Evolutionary conservation across 2,888 invertebrate genomes (phyloP), one percentile per base, ranked within the genome.

Genomic region (Catocala nupta): DNA sequence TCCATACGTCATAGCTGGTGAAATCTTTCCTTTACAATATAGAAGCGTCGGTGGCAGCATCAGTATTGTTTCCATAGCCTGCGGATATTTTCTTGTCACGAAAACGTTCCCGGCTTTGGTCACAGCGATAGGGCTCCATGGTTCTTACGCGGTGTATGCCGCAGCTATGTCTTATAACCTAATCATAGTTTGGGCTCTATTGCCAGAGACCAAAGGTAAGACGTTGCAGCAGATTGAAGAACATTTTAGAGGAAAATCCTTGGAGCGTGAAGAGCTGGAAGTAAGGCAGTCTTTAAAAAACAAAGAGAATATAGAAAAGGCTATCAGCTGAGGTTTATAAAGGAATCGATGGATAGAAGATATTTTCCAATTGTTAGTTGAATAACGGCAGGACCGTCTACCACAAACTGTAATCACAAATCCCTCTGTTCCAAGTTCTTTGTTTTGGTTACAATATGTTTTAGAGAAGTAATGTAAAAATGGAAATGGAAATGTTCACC

Each of bases 131-230:
- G 95, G 95, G 6, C 82, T 94, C 8, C 90, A 91, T 33, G 95
- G 77, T 5, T 92, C 95, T 0, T 96, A 96, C 78, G 75, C 91
- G 3, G 75, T 95, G 52, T 96, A 95, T 77, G 92, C 94, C 5
- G 94, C 93, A 0, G 70, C 85, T 0, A 87, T 95, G 63, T 87
- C 95, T 0, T 83, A 95, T 49, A 77, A 70, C 42, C 93, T 96
- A 16, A 83, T 93, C 0, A 65, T 95, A 0, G 92, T 95, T 47
- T 89, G 95, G 60, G 91, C 93, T 52, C 80, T 94, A 53, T 81
- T 96, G 16, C 96, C 96, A 0, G 96, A 96, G 83, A 96, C 96
- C 0, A 95, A 95, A 66, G 95, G 95, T 8, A 95, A 93, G 69
- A 95, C 96, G 1, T 83, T 96, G 53, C 91, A 95, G 61, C 95